These are phyloP conservation scores for Psittacula echo DNA, from an alignment of 2,797 vertebrate genomes.

Conservation along the genomic window DNA sequence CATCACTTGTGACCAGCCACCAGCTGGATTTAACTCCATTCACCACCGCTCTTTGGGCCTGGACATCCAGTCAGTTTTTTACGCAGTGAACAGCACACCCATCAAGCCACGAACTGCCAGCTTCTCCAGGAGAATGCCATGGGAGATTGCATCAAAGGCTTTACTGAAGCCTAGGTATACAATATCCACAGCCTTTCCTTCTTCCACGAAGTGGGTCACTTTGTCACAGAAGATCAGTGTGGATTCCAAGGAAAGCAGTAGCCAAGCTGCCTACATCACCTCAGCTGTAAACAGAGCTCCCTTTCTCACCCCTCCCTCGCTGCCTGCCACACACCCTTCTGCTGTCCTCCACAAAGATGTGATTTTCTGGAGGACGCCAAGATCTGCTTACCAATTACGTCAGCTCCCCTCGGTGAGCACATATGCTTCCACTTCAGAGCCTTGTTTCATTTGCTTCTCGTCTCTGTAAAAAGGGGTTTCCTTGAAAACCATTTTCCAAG, in stretches of 20 bases:
- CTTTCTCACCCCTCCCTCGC: neutral
- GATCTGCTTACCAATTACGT: conserved; percentile 15
- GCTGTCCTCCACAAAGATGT: neutral
- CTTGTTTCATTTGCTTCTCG: conserved; percentile 35
- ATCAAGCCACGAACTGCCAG: neutral
- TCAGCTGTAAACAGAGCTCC: neutral
- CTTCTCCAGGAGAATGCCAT: neutral
- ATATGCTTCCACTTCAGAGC: conserved; percentile 62
- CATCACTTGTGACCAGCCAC: neutral
- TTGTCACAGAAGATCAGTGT: neutral
- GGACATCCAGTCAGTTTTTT: neutral
- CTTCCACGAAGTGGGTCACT: neutral
- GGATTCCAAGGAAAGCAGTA: neutral
- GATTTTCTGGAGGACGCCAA: conserved; percentile 12
- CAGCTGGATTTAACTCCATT: neutral
- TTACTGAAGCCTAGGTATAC: neutral
- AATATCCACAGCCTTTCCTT: neutral
- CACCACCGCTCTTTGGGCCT: neutral
- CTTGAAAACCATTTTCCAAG: conserved; percentile 34
- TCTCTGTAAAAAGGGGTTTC: conserved; percentile 29
- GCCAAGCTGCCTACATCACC: neutral
- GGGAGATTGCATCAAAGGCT: neutral
- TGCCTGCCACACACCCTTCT: conserved; percentile 26
- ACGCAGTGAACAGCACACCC: neutral
- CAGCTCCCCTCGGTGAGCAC: conserved; percentile 16